Conservation (phyloP, 2,113 vertebrate genomes). For the Notiomystis cincta region DNA sequence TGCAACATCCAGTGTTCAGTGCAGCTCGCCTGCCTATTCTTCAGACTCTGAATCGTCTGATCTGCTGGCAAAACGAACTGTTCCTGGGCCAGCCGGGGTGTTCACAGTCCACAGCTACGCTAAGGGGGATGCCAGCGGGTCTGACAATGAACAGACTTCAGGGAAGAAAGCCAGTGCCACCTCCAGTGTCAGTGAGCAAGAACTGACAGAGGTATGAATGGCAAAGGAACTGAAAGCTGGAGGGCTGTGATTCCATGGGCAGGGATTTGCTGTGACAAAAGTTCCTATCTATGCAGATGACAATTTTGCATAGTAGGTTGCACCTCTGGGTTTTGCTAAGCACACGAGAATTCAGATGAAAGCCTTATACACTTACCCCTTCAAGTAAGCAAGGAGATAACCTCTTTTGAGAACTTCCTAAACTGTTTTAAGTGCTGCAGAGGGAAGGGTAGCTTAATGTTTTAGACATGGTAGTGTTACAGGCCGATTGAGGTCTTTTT, state of each 20-base stretch:
- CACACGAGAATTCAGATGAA: not conserved
- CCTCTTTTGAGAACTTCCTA: not conserved
- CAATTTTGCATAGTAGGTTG: not conserved
- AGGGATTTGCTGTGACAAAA: not conserved
- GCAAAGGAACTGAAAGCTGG: not conserved
- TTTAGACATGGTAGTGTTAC: not conserved
- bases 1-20: slow-evolving; percentile 7
- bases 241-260: not conserved
- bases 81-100: slow-evolving; percentile 76
- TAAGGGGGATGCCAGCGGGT: slow-evolving; percentile 65
- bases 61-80: slow-evolving; percentile 75
- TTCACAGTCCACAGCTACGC: slow-evolving; percentile 86
- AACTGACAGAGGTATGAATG: slow-evolving; percentile 71
- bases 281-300: not conserved
- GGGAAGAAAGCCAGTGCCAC: slow-evolving; percentile 66
- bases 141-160: slow-evolving; percentile 41
- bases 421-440: not conserved
- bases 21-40: slow-evolving; percentile 61
- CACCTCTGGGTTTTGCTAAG: not conserved
- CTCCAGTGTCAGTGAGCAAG: slow-evolving; percentile 62
- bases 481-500: not conserved
- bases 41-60: slow-evolving; percentile 83
- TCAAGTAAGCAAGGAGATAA: not conserved
- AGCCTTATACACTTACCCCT: not conserved
- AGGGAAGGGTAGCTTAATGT: not conserved